Evolutionary conservation across 2,113 vertebrate genomes (phyloP).

Genomic region (Ivindomyrus marchei): DNA sequence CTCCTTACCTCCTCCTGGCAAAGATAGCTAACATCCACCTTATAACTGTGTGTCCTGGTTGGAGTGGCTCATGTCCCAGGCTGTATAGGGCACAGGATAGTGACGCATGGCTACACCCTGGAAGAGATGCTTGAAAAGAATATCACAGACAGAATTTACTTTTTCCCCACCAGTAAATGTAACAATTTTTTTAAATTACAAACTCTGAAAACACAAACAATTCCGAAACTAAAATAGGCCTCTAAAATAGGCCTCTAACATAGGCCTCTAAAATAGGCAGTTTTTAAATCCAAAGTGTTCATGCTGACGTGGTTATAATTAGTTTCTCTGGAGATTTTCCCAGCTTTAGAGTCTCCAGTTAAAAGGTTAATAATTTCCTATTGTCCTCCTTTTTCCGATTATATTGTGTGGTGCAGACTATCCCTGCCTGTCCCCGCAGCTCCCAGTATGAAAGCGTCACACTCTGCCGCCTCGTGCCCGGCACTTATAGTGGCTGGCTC

Average conservation of each 20-base stretch:
- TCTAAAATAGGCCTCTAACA: background rate
- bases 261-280: background rate
- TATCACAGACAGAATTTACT: conserved; percentile 16
- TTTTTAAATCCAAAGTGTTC: conserved; percentile 8
- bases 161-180: conserved; percentile 14
- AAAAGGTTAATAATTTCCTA: conserved; percentile 23
- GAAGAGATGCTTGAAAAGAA: background rate
- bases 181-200: background rate
- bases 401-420: background rate
- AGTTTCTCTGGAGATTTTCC: conserved; percentile 18
- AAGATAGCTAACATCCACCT: background rate
- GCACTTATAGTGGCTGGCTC: background rate
- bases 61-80: background rate
- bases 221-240: background rate
- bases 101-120: background rate
- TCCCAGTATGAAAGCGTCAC: background rate
- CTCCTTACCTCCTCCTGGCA: background rate
- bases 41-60: background rate
- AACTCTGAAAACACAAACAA: background rate
- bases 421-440: background rate
- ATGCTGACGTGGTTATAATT: conserved; percentile 6
- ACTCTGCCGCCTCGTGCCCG: background rate
- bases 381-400: conserved; percentile 15
- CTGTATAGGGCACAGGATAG: background rate
- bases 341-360: conserved; percentile 4